Evolutionary conservation across 2,797 vertebrate genomes (phyloP), one percentile per base, ranked within the genome.

Genomic region (Muraenolepis orangiensis): DNA sequence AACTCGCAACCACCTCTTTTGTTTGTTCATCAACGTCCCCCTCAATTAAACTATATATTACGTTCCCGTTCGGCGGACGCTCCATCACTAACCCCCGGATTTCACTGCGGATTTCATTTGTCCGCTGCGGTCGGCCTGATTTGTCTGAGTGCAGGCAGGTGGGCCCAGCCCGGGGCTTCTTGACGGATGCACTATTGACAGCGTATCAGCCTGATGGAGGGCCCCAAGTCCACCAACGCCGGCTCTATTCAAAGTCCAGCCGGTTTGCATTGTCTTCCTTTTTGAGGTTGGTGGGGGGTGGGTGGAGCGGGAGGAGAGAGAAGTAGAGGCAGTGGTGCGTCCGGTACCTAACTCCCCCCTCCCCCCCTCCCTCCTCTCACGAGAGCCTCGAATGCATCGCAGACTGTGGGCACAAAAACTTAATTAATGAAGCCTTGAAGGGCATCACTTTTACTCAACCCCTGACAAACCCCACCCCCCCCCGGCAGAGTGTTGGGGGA

Each of bases 211-310:
- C 75, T 76, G 29, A 32, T 12, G 7, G 18, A 73, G 80, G 46
- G 29, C 4, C 34, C 7, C 5, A 51, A 29, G 68, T 76, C 72
- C 72, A 34, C 61, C 11, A 16, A 75, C 23, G 36, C 46, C 14
- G 34, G 46, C 79, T 51, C 2, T 4, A 70, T 72, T 73, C 57
- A 76, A 80, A 84, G 83, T 83, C 73, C 64, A 77, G 82, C 78
- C 71, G 72, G 79, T 74, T 74, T 64, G 85, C 80, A 87, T 51
- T 73, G 77, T 73, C 79, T 85, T 81, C 75, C 81, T 88, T 79
- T 76, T 69, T 28, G 23, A 79, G 77, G 38, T 75, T 69, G 71
- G 69, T 75, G 73, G n/a, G 13, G n/a, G 8, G 23, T 6, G n/a
- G 26, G n/a, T 0, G 26, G n/a, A 23, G 6, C n/a, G n/a, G 61